phyloP scores from a whole-genome alignment of 1,140 invertebrate genomes.

The Condylostylus longicornis region DNA sequence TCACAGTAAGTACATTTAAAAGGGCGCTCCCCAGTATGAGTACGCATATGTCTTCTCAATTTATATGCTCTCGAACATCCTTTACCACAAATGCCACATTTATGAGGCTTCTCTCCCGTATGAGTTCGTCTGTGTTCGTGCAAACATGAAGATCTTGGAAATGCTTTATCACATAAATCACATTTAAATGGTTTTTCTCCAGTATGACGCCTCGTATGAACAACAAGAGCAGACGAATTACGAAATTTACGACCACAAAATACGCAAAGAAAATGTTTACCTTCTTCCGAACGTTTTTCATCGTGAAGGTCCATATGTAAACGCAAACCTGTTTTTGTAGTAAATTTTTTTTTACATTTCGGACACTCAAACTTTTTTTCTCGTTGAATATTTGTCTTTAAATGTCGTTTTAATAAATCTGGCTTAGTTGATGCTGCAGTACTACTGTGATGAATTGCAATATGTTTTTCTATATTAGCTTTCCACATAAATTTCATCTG shows the following conservation, averaged over 20 bases:
- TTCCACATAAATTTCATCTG: slow-evolving; percentile 35
- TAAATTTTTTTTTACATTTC: no score
- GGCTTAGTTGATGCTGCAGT: no score
- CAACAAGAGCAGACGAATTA: no score
- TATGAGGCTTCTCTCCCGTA: not conserved
- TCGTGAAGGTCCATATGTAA: no score
- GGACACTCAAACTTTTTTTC: no score
- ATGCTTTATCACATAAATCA: not conserved
- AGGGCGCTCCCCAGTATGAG: not conserved
- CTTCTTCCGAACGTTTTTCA: no score
- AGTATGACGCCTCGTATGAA: slow-evolving; percentile 2
- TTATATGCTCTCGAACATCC: not conserved
- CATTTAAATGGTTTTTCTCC: slow-evolving; percentile 4
- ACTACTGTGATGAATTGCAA: slow-evolving; percentile 27
- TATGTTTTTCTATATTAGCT: slow-evolving; percentile 34
- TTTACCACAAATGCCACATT: not conserved
- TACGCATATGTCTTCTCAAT: not conserved
- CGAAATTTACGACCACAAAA: no score
- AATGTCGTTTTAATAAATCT: no score
- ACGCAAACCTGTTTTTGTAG: no score
- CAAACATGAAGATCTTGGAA: not conserved
- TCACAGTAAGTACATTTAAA: slow-evolving; percentile 1
- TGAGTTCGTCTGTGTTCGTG: not conserved
- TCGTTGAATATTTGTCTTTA: no score
- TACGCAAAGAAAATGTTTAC: no score